Evolutionary conservation across 2,113 vertebrate genomes (phyloP).

Genomic region (Gnathonemus longibarbis): DNA sequence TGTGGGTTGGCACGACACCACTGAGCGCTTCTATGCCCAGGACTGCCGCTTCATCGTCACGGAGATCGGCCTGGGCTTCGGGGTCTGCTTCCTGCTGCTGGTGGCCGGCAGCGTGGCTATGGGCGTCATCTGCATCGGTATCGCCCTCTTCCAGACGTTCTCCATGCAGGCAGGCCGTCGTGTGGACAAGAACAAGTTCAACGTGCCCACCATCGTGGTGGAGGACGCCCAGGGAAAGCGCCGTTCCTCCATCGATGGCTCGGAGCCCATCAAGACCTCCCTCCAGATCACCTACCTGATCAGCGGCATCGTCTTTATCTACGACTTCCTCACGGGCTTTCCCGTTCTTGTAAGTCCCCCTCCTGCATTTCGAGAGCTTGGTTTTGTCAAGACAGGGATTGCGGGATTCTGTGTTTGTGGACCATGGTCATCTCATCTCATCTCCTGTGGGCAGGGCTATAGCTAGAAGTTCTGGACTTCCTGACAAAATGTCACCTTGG

Average conservation of each 20-base stretch:
- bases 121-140: conserved; percentile 79
- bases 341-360: conserved; percentile 77
- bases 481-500: neutral
- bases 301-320: conserved; percentile 81
- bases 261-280: conserved; percentile 77
- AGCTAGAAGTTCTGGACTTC: neutral
- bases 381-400: neutral
- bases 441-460: neutral
- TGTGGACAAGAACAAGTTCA: conserved; percentile 69
- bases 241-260: conserved; percentile 84
- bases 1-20: conserved; percentile 87
- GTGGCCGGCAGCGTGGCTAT: conserved; percentile 79
- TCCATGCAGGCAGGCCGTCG: conserved; percentile 63
- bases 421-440: neutral
- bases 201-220: conserved; percentile 85
- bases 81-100: conserved; percentile 84
- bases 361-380: neutral
- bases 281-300: conserved; percentile 87
- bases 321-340: conserved; percentile 83
- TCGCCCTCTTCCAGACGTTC: conserved; percentile 85
- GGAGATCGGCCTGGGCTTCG: conserved; percentile 87
- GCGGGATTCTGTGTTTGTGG: neutral
- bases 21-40: conserved; percentile 75
- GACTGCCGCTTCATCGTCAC: conserved; percentile 88
- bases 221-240: conserved; percentile 87